Evolutionary conservation across 1,140 invertebrate species (phyloP).

Genomic region (Lethrus apterus): DNA sequence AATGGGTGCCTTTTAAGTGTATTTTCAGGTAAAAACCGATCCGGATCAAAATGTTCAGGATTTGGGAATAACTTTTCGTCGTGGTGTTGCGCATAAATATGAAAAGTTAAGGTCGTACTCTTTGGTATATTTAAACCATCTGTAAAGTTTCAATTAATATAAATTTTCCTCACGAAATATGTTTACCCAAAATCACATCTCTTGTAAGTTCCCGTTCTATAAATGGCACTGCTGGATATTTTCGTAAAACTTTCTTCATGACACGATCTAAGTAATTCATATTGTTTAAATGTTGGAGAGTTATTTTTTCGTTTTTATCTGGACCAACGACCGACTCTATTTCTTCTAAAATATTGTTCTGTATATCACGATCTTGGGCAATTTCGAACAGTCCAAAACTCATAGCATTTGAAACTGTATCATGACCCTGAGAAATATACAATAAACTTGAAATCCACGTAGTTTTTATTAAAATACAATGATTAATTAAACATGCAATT

Average conservation of each 20-base stretch:
- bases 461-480: not conserved
- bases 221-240: conserved; percentile 61
- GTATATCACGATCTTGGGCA: conserved; percentile 52
- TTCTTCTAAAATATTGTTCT: conserved; percentile 55
- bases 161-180: not conserved
- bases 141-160: conserved; percentile 11
- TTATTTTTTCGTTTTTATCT: conserved; percentile 2
- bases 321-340: conserved; percentile 45
- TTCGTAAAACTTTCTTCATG: conserved; percentile 52
- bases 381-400: conserved; percentile 52
- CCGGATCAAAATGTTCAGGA: conserved; percentile 66
- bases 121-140: conserved; percentile 42
- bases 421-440: conserved; percentile 46
- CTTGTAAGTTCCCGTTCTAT: conserved; percentile 49
- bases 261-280: conserved; percentile 60
- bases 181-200: conserved; percentile 34
- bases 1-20: conserved; percentile 50
- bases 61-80: conserved; percentile 54
- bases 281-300: conserved; percentile 48
- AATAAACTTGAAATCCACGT: no score
- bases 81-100: conserved; percentile 51
- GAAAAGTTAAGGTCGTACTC: conserved; percentile 47
- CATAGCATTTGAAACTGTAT: conserved; percentile 60
- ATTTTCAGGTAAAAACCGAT: conserved; percentile 61
- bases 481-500: no score